These are phyloP conservation scores for Congeria kusceri DNA, from an alignment of 2,888 invertebrate genomes.

Conservation along the genomic window DNA sequence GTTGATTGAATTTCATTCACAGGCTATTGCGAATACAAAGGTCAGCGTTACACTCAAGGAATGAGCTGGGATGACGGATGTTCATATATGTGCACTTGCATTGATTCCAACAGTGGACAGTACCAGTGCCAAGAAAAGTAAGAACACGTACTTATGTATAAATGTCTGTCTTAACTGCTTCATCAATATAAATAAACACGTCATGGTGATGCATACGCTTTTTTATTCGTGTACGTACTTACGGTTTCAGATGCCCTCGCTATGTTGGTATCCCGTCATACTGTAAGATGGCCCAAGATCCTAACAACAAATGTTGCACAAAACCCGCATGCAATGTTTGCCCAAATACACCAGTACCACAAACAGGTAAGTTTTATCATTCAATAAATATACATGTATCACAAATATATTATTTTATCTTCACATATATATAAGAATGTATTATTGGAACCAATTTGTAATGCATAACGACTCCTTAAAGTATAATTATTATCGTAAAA, in stretches of 20 bases:
- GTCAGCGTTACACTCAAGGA: conserved; percentile 69
- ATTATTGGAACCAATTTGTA: neutral
- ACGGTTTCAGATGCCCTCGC: conserved; percentile 54
- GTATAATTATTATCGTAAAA: neutral
- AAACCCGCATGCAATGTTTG: conserved; percentile 62
- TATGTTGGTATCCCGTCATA: conserved; percentile 63
- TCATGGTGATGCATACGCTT: neutral
- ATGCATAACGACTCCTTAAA: neutral
- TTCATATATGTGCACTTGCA: conserved; percentile 71
- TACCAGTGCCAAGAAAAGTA: conserved; percentile 75
- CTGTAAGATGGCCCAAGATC: conserved; percentile 64
- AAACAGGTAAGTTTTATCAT: conserved; percentile 11
- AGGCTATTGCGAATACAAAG: conserved; percentile 77
- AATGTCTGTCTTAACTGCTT: too few relatives aligned
- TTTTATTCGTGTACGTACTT: neutral
- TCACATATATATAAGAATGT: neutral
- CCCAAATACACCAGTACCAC: conserved; percentile 59
- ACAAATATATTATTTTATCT: neutral
- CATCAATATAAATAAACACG: too few relatives aligned
- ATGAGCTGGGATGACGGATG: conserved; percentile 77
- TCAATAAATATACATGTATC: neutral
- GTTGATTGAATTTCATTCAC: too few relatives aligned
- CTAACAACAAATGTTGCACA: conserved; percentile 63
- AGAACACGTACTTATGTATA: neutral
- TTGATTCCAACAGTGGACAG: conserved; percentile 68